These are phyloP conservation scores for Brachystomella parvula DNA, from an alignment of 1,140 invertebrate genomes.

Conservation along the genomic window DNA sequence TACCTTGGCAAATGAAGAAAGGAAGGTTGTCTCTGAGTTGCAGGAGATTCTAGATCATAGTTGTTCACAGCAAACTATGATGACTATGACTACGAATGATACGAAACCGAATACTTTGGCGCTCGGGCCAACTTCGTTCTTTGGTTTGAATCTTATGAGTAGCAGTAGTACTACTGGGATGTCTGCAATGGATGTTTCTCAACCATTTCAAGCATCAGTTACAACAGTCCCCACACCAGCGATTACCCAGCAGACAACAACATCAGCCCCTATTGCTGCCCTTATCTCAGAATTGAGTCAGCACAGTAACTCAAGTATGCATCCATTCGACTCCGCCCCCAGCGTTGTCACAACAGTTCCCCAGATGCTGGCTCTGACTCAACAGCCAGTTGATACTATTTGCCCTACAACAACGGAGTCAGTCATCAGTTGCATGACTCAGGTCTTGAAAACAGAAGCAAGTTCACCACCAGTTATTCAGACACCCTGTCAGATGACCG, in stretches of 20 bases:
- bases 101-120: conserved; percentile 5
- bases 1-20: conserved; percentile 13
- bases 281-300: conserved; percentile 3
- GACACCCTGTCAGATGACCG: background rate
- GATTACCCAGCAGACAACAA: background rate
- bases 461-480: background rate
- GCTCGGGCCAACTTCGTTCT: conserved; percentile 3
- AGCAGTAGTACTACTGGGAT: too few relatives aligned
- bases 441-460: conserved; percentile 7
- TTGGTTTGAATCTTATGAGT: background rate
- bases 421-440: background rate
- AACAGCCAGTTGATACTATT: background rate
- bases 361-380: background rate
- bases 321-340: background rate
- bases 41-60: conserved; percentile 24
- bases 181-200: background rate
- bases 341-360: too few relatives aligned
- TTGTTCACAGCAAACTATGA: conserved; percentile 17
- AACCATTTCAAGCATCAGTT: background rate
- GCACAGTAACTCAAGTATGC: background rate
- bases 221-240: background rate
- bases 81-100: background rate
- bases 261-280: background rate
- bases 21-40: conserved; percentile 25
- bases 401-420: background rate